Evolutionary conservation across 2,888 invertebrate genomes (phyloP).

Genomic region (Parnassius orleans): DNA sequence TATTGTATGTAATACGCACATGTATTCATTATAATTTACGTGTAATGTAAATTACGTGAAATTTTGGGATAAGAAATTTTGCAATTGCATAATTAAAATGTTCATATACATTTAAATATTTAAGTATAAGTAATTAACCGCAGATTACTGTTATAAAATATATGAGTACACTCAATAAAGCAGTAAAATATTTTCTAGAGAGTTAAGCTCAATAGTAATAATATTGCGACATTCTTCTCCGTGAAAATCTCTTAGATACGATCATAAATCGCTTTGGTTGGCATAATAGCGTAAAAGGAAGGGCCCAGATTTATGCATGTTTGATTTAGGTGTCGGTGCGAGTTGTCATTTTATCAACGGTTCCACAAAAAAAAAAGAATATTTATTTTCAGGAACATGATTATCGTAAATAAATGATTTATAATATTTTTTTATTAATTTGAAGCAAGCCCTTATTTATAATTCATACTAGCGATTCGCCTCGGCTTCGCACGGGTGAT

Average conservation of each 20-base stretch:
- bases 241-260: slow-evolving; percentile 72
- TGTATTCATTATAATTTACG: no score
- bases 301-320: slow-evolving; percentile 74
- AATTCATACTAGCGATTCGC: no score
- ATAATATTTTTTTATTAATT: not conserved
- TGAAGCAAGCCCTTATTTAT: not conserved
- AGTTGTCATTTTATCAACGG: slow-evolving; percentile 49
- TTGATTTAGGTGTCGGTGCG: slow-evolving; percentile 70
- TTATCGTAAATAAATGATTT: slow-evolving; percentile 1
- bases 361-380: slow-evolving; percentile 20
- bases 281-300: slow-evolving; percentile 76
- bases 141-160: slow-evolving; percentile 9
- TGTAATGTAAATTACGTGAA: no score
- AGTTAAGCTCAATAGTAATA: slow-evolving; percentile 59
- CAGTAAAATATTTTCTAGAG: slow-evolving; percentile 40
- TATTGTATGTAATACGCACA: no score
- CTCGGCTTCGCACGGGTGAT: not conserved
- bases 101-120: not conserved
- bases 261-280: slow-evolving; percentile 77
- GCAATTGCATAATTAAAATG: no score
- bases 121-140: not conserved
- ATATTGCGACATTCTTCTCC: slow-evolving; percentile 62
- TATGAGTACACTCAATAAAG: slow-evolving; percentile 22
- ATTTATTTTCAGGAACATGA: slow-evolving; percentile 3
- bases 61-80: no score